Evolutionary conservation across 2,113 vertebrate genomes (phyloP).

Genomic region (Phylloscopus trochiloides): DNA sequence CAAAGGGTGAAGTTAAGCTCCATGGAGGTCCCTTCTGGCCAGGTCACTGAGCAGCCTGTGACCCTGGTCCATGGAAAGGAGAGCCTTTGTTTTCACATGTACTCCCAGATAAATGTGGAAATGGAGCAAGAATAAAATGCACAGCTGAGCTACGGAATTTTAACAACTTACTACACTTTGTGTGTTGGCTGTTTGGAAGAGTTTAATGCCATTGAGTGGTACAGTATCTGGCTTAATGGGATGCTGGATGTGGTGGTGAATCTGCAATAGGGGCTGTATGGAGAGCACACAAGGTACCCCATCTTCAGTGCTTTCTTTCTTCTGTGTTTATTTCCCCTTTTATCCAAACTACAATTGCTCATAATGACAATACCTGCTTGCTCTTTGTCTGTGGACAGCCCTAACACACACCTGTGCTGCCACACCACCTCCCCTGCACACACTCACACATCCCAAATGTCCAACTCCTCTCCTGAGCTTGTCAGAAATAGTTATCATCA

Average conservation of each 20-base stretch:
- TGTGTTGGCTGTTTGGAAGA: not conserved
- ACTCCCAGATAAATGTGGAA: not conserved
- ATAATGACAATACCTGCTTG: not conserved
- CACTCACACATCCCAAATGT: not conserved
- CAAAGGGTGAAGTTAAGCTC: not conserved
- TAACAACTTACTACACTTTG: not conserved
- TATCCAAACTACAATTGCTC: not conserved
- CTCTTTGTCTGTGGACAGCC: not conserved
- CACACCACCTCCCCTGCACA: not conserved
- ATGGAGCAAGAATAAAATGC: not conserved
- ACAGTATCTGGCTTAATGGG: not conserved
- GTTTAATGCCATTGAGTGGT: not conserved
- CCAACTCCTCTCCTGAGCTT: not conserved
- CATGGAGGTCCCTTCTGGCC: not conserved
- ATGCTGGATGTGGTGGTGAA: not conserved
- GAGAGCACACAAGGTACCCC: not conserved
- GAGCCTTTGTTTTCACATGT: not conserved
- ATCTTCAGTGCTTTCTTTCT: not conserved
- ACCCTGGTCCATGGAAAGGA: not conserved
- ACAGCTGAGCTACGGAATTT: not conserved
- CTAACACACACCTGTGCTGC: not conserved
- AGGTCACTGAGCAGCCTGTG: not conserved
- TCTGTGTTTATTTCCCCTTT: not conserved
- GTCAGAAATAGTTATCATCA: conserved; percentile 28
- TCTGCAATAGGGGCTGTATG: not conserved